Evolutionary conservation across 2,113 vertebrate genomes (phyloP), one percentile per base, ranked within the genome.

Genomic region (Canis aureus): DNA sequence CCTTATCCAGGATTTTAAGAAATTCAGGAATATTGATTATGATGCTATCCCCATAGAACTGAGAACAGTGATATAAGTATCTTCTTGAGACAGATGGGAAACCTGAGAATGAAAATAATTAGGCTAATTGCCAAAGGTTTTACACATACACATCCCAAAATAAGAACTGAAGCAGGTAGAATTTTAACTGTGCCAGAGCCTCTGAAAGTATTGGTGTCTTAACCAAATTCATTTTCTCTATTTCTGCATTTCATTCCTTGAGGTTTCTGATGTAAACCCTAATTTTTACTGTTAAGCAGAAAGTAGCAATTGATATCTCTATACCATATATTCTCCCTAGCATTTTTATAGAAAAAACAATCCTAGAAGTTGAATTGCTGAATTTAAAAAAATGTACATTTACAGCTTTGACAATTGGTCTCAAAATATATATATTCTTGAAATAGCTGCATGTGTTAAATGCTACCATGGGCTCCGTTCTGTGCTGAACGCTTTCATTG

Each of bases 61-160:
- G 35, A 84, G 25, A 22, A 38, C 27, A 49, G 22, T 32, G 13
- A 5, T 67, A 0, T 86, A 16, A 35, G 74, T 83, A 74, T 90
- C n/a, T 89, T 86, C 38, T 85, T 85, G 55, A 76, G 78, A 80
- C 38, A 93, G 60, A 89, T 49, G 35, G 38, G 83, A 92, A 94
- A 74, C 64, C 57, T 53, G 35, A 89, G 71, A 96, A 20, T 32
- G n/a, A 83, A 83, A n/a, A 11, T 74, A 78, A 91, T 38, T 38
- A 51, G 69, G 43, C 74, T 38, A 20, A 16, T 74, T 90, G 10
- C 23, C 53, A 76, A 16, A 96, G 51, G 90, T 12, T 27, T 51
- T 67, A 82, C 16, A 74, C 59, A 74, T n/a, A 66, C 55, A 64
- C 3, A 25, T 27, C 32, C 13, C 66, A 17, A 76, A 43, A 57